Evolutionary conservation across 2,113 vertebrate genomes (phyloP).

Genomic region (Merops nubicus): DNA sequence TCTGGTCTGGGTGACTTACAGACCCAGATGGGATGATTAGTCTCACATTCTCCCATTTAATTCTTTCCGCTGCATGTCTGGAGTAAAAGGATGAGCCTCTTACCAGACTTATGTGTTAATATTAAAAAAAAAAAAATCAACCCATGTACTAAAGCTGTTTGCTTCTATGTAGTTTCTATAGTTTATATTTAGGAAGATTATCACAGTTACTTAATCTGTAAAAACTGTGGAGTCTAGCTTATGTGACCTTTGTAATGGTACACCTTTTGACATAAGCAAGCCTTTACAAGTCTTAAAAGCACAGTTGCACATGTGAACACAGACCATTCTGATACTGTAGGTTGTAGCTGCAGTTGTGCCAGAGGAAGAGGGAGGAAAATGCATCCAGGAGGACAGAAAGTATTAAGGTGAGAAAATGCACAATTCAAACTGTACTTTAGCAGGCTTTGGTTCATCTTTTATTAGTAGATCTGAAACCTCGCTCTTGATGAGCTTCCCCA

Average conservation of each 20-base stretch:
- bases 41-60: neutral
- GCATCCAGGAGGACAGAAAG: neutral
- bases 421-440: neutral
- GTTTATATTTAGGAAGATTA: neutral
- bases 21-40: neutral
- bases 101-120: neutral
- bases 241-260: neutral
- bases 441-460: neutral
- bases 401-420: neutral
- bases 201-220: neutral
- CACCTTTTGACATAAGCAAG: neutral
- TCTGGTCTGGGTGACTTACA: conserved; percentile 21
- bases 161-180: neutral
- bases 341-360: neutral
- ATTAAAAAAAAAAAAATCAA: neutral
- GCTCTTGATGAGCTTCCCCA: neutral
- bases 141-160: neutral
- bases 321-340: neutral
- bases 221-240: neutral
- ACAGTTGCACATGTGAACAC: neutral
- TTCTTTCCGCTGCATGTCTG: neutral
- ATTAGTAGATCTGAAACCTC: neutral
- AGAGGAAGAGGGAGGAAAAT: neutral
- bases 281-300: neutral
- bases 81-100: neutral